Percentiles rank a stretch among this genome's conserved stretches.
phyloP scores from a whole-genome alignment of 2,888 invertebrate genomes.

The Drosophila mayaguana region DNA sequence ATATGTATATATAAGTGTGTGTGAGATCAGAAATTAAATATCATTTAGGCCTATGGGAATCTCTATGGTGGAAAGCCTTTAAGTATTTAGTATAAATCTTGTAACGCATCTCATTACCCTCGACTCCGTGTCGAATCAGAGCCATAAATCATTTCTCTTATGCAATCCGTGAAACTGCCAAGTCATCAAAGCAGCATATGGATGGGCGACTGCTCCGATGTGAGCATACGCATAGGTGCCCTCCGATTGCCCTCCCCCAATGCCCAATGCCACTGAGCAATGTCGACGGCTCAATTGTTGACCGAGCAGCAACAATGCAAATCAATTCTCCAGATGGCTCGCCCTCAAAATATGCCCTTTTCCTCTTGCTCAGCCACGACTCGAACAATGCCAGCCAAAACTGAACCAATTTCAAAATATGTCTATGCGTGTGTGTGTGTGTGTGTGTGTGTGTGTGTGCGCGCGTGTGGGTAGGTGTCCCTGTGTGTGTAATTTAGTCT shows the following conservation, averaged over 20 bases:
- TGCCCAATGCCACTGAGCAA: conserved; percentile 39
- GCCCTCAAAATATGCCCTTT: conserved; percentile 53
- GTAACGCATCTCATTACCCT: conserved; percentile 65
- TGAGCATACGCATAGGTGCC: conserved; percentile 1
- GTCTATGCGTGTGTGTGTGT: background rate
- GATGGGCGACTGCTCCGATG: conserved; percentile 24
- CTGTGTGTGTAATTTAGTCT: conserved; percentile 17
- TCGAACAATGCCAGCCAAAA: conserved; percentile 55
- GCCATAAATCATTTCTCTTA: conserved; percentile 74
- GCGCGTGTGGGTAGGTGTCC: too few relatives aligned
- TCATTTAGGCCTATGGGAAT: conserved; percentile 18
- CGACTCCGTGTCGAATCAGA: conserved; percentile 56
- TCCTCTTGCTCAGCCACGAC: conserved; percentile 26
- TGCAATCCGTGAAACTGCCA: conserved; percentile 68
- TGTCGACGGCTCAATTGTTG: conserved; percentile 70
- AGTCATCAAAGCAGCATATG: conserved; percentile 63
- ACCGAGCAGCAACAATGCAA: conserved; percentile 66
- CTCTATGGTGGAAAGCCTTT: conserved; percentile 18
- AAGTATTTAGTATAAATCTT: conserved; percentile 52
- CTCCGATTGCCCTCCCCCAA: conserved; percentile 23
- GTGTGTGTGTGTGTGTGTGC: conserved; percentile 15
- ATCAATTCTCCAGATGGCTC: conserved; percentile 64
- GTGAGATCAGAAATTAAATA: conserved; percentile 9
- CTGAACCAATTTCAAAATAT: conserved; percentile 46
- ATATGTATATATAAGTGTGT: background rate